phyloP scores from a whole-genome alignment of 2,888 invertebrate genomes.

The Glaucopsyche alexis region DNA sequence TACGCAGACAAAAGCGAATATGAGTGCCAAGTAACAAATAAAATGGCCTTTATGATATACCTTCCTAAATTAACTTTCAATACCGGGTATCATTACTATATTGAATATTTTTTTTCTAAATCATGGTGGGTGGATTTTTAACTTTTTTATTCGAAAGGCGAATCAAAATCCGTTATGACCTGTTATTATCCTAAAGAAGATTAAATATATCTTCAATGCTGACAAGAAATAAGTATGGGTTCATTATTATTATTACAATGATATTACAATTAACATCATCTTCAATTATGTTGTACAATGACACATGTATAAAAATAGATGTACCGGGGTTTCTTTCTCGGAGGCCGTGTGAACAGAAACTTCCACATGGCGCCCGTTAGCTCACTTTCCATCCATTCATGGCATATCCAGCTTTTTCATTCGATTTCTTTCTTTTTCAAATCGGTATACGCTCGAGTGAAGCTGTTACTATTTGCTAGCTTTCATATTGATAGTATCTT shows the following conservation, averaged over 20 bases:
- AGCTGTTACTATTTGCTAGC: conserved; percentile 54
- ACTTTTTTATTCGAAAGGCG: too few relatives aligned
- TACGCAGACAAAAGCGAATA: too few relatives aligned
- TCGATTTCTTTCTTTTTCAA: conserved; percentile 71
- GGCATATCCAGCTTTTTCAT: conserved; percentile 72
- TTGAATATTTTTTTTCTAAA: too few relatives aligned
- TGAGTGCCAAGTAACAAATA: too few relatives aligned
- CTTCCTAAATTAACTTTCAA: too few relatives aligned
- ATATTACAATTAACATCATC: conserved; percentile 23
- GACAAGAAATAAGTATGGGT: too few relatives aligned
- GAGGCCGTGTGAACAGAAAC: conserved; percentile 74
- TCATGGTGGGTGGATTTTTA: too few relatives aligned
- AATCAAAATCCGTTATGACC: too few relatives aligned
- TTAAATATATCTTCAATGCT: too few relatives aligned
- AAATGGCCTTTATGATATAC: too few relatives aligned
- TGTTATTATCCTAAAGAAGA: too few relatives aligned
- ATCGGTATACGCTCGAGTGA: conserved; percentile 49
- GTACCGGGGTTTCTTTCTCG: conserved; percentile 33
- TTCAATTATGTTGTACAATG: conserved; percentile 16
- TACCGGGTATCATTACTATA: too few relatives aligned
- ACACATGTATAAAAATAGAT: conserved; percentile 24
- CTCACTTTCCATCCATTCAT: conserved; percentile 79
- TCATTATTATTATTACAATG: conserved; percentile 3
- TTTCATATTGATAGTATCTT: conserved; percentile 59
- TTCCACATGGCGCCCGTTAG: conserved; percentile 59